Evolutionary conservation across 1,140 invertebrate genomes (phyloP).

Genomic region (Bombus haemorrhoidalis): DNA sequence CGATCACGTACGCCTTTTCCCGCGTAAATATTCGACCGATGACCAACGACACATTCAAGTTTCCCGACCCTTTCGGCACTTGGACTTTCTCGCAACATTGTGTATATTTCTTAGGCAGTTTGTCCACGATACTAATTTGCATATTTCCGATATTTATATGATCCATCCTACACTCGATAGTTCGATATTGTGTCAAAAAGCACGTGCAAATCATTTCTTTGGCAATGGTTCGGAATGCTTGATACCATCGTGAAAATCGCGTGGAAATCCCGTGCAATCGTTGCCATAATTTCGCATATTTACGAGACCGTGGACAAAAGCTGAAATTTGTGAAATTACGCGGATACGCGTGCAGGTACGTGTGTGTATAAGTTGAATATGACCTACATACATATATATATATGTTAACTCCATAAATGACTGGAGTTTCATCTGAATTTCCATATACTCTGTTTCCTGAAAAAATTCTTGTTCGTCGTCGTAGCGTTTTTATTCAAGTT

Average conservation of each 20-base stretch:
- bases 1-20: too few relatives aligned
- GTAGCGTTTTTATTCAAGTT: neutral
- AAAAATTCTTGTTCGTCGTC: conserved; percentile 6
- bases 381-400: neutral
- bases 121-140: too few relatives aligned
- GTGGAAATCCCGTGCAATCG: conserved; percentile 50
- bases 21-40: too few relatives aligned
- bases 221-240: neutral
- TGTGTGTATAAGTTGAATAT: conserved; percentile 9
- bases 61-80: too few relatives aligned
- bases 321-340: conserved; percentile 60
- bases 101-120: too few relatives aligned
- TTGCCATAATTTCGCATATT: conserved; percentile 59
- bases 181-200: neutral
- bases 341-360: conserved; percentile 5
- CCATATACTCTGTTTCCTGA: neutral
- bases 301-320: conserved; percentile 53
- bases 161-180: neutral
- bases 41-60: too few relatives aligned
- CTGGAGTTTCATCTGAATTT: conserved; percentile 5
- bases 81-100: too few relatives aligned
- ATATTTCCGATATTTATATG: too few relatives aligned
- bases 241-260: conserved; percentile 39
- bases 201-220: neutral
- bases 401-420: neutral